A percentile compares a stretch with the other conserved stretches of the same genome.
Evolutionary conservation across 2,888 invertebrate genomes (phyloP).

Genomic region (Seira ritae): DNA sequence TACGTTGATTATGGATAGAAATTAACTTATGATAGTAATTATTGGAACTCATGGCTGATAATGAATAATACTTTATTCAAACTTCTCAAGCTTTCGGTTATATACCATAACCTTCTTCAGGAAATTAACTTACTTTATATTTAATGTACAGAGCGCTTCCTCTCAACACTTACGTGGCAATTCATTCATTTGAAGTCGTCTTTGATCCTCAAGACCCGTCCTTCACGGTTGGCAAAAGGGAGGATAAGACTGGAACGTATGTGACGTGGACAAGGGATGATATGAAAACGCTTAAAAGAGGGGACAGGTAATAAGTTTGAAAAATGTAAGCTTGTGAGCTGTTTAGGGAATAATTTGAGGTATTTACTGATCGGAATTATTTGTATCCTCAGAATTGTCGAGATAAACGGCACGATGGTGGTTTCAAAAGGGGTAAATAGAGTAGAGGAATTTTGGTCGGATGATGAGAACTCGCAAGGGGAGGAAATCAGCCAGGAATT

Average conservation of each 20-base stretch:
- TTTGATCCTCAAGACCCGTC: conserved; percentile 84
- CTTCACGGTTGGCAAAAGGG: conserved; percentile 83
- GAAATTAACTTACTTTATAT: background rate
- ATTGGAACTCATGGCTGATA: too few species aligned
- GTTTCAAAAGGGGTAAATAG: conserved; percentile 73
- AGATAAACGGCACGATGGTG: conserved; percentile 73
- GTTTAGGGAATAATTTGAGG: background rate
- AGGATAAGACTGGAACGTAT: conserved; percentile 82
- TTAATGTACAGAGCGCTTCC: conserved; percentile 73
- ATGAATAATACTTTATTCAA: too few species aligned
- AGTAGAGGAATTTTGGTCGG: conserved; percentile 73
- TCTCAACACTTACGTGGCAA: conserved; percentile 76
- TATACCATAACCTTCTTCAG: too few species aligned
- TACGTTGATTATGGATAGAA: too few species aligned
- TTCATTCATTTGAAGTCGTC: conserved; percentile 84
- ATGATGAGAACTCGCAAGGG: conserved; percentile 64
- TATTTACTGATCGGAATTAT: background rate
- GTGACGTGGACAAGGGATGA: conserved; percentile 91
- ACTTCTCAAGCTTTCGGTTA: too few species aligned
- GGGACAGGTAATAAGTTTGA: conserved; percentile 81
- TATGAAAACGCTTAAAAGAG: conserved; percentile 82
- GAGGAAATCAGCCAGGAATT: conserved; percentile 62
- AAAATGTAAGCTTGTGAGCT: background rate
- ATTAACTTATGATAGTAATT: too few species aligned
- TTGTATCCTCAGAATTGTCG: conserved; percentile 71